Conservation (phyloP, 2,113 vertebrate genomes). For the Bostrychus sinensis region DNA sequence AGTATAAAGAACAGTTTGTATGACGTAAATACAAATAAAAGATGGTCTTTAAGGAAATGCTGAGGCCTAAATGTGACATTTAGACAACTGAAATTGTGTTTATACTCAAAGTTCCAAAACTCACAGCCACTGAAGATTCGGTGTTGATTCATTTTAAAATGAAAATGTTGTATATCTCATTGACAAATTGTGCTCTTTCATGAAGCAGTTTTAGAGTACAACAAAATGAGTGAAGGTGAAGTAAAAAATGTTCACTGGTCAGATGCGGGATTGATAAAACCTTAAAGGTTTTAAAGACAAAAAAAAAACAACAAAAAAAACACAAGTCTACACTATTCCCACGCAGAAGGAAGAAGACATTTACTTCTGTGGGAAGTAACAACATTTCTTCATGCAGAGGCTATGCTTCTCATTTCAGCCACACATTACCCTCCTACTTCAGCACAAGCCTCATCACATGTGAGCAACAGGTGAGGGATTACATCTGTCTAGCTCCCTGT, state of each 20-base stretch:
- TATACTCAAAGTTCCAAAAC: no score
- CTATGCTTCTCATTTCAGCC: not conserved
- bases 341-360: slow-evolving; percentile 12
- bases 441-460: not conserved
- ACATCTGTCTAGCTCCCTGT: slow-evolving; percentile 30
- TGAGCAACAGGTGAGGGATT: not conserved
- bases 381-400: slow-evolving; percentile 16
- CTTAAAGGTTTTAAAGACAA: no score
- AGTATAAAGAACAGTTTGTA: not conserved
- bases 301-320: not conserved
- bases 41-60: no score
- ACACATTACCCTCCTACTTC: not conserved
- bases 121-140: no score
- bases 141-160: not conserved
- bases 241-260: no score
- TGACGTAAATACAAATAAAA: not conserved
- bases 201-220: no score
- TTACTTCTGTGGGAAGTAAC: not conserved
- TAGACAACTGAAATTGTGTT: no score
- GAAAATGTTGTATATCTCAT: not conserved
- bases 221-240: slow-evolving; percentile 15
- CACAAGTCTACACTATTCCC: not conserved
- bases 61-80: no score
- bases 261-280: no score
- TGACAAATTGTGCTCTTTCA: slow-evolving; percentile 14